A percentile compares a stretch with the other conserved stretches of the same genome.
Evolutionary conservation across 2,113 vertebrate genomes (phyloP).

Genomic region (Motacilla tschutschensis): DNA sequence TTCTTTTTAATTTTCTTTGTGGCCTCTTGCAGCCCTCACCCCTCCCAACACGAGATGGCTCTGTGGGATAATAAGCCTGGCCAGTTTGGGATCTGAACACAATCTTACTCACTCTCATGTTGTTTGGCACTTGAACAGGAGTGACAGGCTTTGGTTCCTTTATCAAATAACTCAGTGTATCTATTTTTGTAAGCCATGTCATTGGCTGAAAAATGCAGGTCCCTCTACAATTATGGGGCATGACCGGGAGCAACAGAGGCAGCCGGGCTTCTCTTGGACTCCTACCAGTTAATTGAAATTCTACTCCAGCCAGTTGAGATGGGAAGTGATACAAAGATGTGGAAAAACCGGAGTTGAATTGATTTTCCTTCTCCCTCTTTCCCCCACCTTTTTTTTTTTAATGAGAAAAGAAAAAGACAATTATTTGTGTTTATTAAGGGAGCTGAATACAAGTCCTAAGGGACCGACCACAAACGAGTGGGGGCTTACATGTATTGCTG

Average conservation of each 20-base stretch:
- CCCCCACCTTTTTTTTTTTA: not conserved
- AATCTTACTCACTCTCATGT: constrained; percentile 46
- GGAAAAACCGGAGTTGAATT: constrained; percentile 61
- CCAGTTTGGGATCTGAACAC: constrained; percentile 45
- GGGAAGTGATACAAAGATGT: constrained; percentile 68
- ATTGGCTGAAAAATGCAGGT: constrained; percentile 69
- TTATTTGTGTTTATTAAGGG: constrained; percentile 39
- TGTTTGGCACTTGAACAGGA: constrained; percentile 65
- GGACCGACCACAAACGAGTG: not conserved
- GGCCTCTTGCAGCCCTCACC: not conserved
- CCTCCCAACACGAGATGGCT: not conserved
- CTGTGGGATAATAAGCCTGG: constrained; percentile 13
- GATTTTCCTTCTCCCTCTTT: not conserved
- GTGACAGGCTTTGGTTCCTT: constrained; percentile 63
- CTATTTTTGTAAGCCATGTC: constrained; percentile 73
- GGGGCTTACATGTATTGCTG: not conserved
- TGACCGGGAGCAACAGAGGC: constrained; percentile 64
- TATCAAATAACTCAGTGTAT: constrained; percentile 71
- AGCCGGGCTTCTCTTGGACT: constrained; percentile 52
- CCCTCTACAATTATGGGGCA: constrained; percentile 70
- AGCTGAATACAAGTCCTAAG: not conserved
- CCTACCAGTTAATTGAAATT: constrained; percentile 70
- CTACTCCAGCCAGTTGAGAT: constrained; percentile 58
- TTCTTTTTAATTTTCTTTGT: not conserved
- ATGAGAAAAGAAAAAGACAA: constrained; percentile 28